These are phyloP conservation scores for Cassiopea xamachana DNA, from an alignment of 30 jellyfish, hydroid and myxozoan species.

Conservation along the genomic window DNA sequence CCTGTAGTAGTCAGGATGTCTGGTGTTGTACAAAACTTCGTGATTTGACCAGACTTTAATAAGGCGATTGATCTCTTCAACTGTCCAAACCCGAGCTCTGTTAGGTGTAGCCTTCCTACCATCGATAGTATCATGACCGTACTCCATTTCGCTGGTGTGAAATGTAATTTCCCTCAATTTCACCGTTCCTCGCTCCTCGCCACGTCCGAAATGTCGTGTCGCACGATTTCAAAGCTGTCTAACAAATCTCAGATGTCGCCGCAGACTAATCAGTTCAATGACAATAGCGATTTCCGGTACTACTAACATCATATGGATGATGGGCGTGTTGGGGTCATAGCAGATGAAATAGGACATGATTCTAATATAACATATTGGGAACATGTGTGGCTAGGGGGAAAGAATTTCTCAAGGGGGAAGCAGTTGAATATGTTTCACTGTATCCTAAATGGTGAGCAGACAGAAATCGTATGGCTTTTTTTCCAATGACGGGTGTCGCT, in stretches of 20 bases:
- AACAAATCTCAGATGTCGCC: slow-evolving; percentile 73
- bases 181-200: background rate
- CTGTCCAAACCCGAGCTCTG: slow-evolving; percentile 70
- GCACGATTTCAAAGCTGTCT: slow-evolving; percentile 58
- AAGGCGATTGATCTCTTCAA: slow-evolving; percentile 63
- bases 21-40: slow-evolving; percentile 70
- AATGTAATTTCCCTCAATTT: background rate
- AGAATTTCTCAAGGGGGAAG: background rate
- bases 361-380: background rate
- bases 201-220: slow-evolving; percentile 44
- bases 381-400: background rate
- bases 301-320: background rate
- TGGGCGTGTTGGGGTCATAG: background rate
- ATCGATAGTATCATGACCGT: slow-evolving; percentile 19
- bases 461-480: too few relatives aligned
- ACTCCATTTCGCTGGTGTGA: slow-evolving; percentile 5
- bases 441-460: background rate
- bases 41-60: slow-evolving; percentile 76
- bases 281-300: slow-evolving; percentile 47
- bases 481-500: too few relatives aligned
- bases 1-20: slow-evolving; percentile 76
- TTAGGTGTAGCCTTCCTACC: slow-evolving; percentile 54
- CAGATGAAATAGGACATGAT: background rate
- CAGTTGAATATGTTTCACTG: background rate
- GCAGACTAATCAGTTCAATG: slow-evolving; percentile 50